Evolutionary conservation across 2,797 vertebrate genomes (phyloP).

Genomic region (Holocentrus rufus): DNA sequence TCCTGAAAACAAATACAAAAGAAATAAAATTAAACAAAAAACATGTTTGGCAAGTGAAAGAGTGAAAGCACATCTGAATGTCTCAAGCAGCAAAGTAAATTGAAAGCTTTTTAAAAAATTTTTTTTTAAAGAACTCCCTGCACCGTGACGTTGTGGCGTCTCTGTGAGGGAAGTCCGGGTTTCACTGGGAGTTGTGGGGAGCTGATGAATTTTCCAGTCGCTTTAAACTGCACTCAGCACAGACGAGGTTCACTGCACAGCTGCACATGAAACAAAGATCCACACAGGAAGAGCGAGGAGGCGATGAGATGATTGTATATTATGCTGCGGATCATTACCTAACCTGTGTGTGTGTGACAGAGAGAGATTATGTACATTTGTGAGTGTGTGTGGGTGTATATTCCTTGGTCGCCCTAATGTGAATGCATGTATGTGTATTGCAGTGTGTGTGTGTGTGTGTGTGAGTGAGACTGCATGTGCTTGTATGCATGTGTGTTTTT

Average conservation of each 20-base stretch:
- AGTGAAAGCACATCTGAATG: conserved; percentile 27
- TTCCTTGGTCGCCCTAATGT: not conserved
- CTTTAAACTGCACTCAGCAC: not conserved
- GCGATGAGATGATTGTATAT: not conserved
- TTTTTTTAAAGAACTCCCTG: conserved; percentile 5
- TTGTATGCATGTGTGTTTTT: not conserved
- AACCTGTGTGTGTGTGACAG: not conserved
- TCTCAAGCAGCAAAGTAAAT: conserved; percentile 26
- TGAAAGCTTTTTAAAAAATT: conserved; percentile 4
- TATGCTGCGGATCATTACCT: not conserved
- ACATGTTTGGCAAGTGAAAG: conserved; percentile 3
- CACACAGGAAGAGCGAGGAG: not conserved
- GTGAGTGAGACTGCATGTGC: not conserved
- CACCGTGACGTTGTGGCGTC: conserved; percentile 5
- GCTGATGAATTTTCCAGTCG: not conserved
- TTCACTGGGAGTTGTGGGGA: not conserved
- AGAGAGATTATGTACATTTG: not conserved
- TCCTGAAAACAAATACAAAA: conserved; percentile 12
- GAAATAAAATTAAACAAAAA: not conserved
- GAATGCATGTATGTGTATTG: not conserved
- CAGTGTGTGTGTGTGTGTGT: not conserved
- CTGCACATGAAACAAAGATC: not conserved
- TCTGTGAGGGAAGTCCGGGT: not conserved
- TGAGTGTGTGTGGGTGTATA: not conserved
- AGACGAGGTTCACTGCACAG: not conserved